A percentile compares a stretch with the other conserved stretches of the same genome.
phyloP scores from a whole-genome alignment of 2,797 vertebrate genomes.

The Etheostoma perlongum region DNA sequence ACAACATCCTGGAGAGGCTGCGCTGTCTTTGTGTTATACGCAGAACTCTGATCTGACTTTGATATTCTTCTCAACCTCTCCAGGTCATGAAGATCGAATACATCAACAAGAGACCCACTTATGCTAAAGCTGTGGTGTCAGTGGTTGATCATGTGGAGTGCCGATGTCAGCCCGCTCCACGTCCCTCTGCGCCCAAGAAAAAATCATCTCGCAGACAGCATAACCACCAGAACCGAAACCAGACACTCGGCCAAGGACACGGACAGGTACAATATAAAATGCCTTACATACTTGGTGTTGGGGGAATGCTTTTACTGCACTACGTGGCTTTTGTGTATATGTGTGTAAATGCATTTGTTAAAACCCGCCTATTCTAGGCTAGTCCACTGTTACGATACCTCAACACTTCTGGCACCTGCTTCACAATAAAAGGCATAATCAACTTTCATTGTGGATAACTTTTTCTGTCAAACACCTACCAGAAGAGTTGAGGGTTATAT shows the following conservation, averaged over 20 bases:
- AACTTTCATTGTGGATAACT: neutral
- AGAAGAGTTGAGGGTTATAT: neutral
- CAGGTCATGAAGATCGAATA: constrained; percentile 97
- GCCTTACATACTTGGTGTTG: neutral
- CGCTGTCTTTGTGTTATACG: neutral
- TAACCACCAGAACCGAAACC: constrained; percentile 70
- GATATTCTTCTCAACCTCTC: constrained; percentile 8
- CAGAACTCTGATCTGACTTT: neutral
- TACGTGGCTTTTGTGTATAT: too few species aligned
- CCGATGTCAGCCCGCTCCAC: constrained; percentile 87
- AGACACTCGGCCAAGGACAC: constrained; percentile 62
- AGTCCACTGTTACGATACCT: neutral
- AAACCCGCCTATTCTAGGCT: neutral
- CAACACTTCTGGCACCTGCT: neutral
- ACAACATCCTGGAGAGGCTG: neutral
- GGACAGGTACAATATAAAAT: constrained; percentile 50
- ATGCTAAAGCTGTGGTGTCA: constrained; percentile 90
- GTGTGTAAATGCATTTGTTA: neutral
- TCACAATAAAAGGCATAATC: neutral
- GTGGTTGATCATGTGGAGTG: constrained; percentile 95
- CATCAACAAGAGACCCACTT: constrained; percentile 86
- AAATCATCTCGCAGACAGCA: constrained; percentile 78
- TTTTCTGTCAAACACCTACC: neutral
- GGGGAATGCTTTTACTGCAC: neutral
- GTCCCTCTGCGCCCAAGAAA: constrained; percentile 60